These are phyloP conservation scores for Drosophila mimica DNA, from an alignment of 2,888 invertebrate species.

Conservation along the genomic window DNA sequence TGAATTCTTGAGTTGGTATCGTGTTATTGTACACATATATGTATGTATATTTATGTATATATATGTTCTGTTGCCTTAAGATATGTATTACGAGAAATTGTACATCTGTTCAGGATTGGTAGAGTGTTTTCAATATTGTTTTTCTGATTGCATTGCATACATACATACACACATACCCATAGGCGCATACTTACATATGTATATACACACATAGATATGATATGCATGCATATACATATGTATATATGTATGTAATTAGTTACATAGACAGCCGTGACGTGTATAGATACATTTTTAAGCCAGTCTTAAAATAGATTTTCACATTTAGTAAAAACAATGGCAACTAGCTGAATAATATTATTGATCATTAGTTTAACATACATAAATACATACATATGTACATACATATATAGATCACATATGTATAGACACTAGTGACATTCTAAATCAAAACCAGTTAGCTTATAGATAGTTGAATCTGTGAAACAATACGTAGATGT, in stretches of 20 bases:
- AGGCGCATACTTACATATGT: not conserved
- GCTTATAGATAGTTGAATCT: constrained; percentile 60
- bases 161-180: not conserved
- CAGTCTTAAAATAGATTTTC: constrained; percentile 29
- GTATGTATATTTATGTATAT: constrained; percentile 5
- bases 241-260: constrained; percentile 18
- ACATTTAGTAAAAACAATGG: constrained; percentile 15
- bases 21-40: constrained; percentile 18
- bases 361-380: constrained; percentile 21
- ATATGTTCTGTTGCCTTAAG: constrained; percentile 13
- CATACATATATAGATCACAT: constrained; percentile 8
- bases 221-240: constrained; percentile 18
- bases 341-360: constrained; percentile 12
- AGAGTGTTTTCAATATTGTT: not conserved
- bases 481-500: constrained; percentile 42
- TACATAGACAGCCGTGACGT: constrained; percentile 17
- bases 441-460: constrained; percentile 45
- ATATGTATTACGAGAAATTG: constrained; percentile 2
- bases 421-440: constrained; percentile 14
- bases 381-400: constrained; percentile 7
- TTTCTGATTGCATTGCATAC: constrained; percentile 4
- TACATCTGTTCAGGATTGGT: not conserved
- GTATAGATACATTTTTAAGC: constrained; percentile 26
- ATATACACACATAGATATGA: constrained; percentile 20
- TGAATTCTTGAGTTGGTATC: constrained; percentile 2